Percentiles rank a stretch among this genome's conserved stretches.
These are phyloP conservation scores for Brachionus koreanus DNA, from an alignment of 1,140 invertebrate genomes.

Conservation along the genomic window DNA sequence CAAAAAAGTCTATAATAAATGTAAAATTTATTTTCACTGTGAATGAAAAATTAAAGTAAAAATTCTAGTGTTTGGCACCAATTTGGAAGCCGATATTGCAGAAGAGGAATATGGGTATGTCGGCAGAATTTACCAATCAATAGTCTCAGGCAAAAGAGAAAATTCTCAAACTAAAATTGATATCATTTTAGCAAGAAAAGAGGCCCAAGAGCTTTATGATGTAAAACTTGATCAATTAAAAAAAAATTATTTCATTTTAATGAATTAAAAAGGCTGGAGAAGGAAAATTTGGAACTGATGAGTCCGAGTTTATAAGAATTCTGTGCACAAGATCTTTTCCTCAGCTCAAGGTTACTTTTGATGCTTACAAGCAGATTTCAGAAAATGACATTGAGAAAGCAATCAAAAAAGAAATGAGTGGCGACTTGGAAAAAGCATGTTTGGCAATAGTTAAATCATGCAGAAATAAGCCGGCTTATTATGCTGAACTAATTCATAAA, in stretches of 20 bases:
- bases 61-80: constrained; percentile 47
- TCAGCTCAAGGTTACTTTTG: constrained; percentile 67
- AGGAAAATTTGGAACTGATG: constrained; percentile 68
- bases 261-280: constrained; percentile 59
- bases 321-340: constrained; percentile 67
- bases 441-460: constrained; percentile 14
- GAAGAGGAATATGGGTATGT: constrained; percentile 49
- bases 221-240: constrained; percentile 44
- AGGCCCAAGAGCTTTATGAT: constrained; percentile 49
- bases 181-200: constrained; percentile 46
- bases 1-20: neutral
- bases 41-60: neutral
- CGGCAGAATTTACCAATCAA: constrained; percentile 48
- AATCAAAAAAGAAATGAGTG: constrained; percentile 37
- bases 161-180: constrained; percentile 47
- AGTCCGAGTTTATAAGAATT: constrained; percentile 69
- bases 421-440: constrained; percentile 22
- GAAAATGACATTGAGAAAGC: constrained; percentile 12
- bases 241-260: neutral
- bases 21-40: neutral
- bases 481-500: neutral
- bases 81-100: constrained; percentile 49
- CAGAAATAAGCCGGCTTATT: constrained; percentile 31
- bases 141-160: constrained; percentile 51
- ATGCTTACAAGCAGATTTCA: constrained; percentile 67